A percentile compares a stretch with the other conserved stretches of the same genome.
phyloP scores from a whole-genome alignment of 2,797 vertebrate species.

The Liparis tanakae region DNA sequence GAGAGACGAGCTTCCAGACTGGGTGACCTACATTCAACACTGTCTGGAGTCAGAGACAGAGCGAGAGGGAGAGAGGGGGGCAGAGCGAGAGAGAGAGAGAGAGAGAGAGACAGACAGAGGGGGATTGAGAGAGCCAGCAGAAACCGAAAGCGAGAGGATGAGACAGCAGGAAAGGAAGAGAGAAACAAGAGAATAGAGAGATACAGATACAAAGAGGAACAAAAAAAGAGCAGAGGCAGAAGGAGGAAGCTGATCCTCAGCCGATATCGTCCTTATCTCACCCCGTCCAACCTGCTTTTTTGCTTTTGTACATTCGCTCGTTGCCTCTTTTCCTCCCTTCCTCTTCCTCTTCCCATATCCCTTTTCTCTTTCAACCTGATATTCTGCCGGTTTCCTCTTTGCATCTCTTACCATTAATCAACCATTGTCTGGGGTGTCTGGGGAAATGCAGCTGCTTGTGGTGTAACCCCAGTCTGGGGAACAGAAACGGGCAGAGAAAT shows the following conservation, averaged over 20 bases:
- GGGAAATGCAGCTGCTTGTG: constrained; percentile 35
- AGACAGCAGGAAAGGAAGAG: constrained; percentile 41
- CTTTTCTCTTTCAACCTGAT: constrained; percentile 36
- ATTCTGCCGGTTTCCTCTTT: constrained; percentile 10
- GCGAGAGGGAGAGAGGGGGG: constrained; percentile 18
- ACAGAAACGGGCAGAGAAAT: constrained; percentile 18
- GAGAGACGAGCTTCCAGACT: constrained; percentile 84
- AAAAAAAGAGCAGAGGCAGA: neutral
- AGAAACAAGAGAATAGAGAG: constrained; percentile 10
- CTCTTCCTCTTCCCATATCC: constrained; percentile 12
- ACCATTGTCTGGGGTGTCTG: constrained; percentile 49
- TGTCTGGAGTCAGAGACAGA: constrained; percentile 82
- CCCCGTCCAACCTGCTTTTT: neutral
- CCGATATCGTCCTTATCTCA: constrained; percentile 22
- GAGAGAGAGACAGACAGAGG: constrained; percentile 21
- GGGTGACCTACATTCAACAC: constrained; percentile 91
- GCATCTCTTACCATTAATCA: constrained; percentile 44
- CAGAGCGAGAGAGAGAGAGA: constrained; percentile 33
- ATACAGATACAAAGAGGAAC: constrained; percentile 25
- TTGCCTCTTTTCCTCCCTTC: constrained; percentile 12
- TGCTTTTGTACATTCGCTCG: constrained; percentile 15
- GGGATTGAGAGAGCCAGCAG: constrained; percentile 23
- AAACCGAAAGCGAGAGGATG: constrained; percentile 31
- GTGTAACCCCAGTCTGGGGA: constrained; percentile 28
- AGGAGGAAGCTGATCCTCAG: constrained; percentile 69